Evolutionary conservation across 2,888 invertebrate genomes (phyloP).

Genomic region (Parnassius mnemosyne): DNA sequence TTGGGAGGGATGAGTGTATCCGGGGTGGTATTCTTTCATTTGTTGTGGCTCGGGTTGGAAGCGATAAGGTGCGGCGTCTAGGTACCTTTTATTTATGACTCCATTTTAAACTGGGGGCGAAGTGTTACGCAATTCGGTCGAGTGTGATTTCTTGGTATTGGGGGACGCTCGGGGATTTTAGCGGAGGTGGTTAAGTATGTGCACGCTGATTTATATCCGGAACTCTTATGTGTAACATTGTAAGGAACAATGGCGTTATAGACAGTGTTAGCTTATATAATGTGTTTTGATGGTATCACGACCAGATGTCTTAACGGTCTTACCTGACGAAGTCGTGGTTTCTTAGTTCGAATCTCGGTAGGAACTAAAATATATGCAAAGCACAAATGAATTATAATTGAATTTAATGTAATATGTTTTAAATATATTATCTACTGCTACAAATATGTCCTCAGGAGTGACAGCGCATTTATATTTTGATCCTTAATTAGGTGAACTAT

Average conservation of each 20-base stretch:
- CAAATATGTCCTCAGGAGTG: no score
- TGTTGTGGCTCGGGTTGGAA: constrained; percentile 55
- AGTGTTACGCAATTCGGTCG: constrained; percentile 64
- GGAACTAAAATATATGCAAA: no score
- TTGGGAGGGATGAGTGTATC: constrained; percentile 35
- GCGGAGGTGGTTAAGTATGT: constrained; percentile 39
- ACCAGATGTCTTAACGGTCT: neutral
- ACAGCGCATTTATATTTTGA: no score
- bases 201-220: constrained; percentile 36
- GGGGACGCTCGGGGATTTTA: constrained; percentile 37
- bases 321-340: neutral
- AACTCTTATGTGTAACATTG: constrained; percentile 5
- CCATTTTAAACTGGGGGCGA: constrained; percentile 72
- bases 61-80: constrained; percentile 67
- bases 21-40: constrained; percentile 67
- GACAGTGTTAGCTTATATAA: neutral
- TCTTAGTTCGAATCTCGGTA: no score
- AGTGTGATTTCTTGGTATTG: constrained; percentile 51
- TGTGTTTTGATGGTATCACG: no score
- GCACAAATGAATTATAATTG: no score
- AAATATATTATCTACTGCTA: no score
- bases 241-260: neutral
- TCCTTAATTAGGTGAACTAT: no score
- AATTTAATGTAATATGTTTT: no score
- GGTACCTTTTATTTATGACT: constrained; percentile 76